These are phyloP conservation scores for Sinella curviseta DNA, from an alignment of 1,140 invertebrate genomes.

Conservation along the genomic window DNA sequence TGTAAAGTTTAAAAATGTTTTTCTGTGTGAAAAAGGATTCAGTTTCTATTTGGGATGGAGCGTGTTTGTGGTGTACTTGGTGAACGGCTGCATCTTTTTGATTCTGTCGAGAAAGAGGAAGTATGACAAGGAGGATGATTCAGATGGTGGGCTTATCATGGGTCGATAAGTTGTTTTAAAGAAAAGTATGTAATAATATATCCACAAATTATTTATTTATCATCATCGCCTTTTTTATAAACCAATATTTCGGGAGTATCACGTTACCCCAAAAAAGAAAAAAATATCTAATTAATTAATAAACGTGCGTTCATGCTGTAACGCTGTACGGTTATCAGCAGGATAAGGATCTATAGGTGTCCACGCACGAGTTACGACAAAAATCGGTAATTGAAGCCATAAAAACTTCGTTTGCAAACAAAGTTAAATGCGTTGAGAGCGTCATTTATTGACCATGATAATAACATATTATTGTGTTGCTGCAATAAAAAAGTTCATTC, in stretches of 20 bases:
- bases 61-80: conserved; percentile 70
- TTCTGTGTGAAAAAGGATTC: conserved; percentile 53
- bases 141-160: conserved; percentile 40
- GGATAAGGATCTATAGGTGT: too few relatives aligned
- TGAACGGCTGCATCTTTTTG: conserved; percentile 71
- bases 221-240: too few relatives aligned
- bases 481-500: too few relatives aligned
- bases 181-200: not conserved
- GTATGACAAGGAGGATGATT: conserved; percentile 54
- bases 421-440: too few relatives aligned
- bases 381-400: too few relatives aligned
- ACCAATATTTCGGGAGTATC: too few relatives aligned
- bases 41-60: conserved; percentile 79
- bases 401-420: too few relatives aligned
- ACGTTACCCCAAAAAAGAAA: too few relatives aligned
- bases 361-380: too few relatives aligned
- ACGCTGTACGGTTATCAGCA: too few relatives aligned
- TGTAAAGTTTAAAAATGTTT: not conserved
- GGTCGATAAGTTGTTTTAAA: conserved; percentile 26
- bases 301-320: not conserved
- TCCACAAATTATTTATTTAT: not conserved
- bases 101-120: conserved; percentile 73
- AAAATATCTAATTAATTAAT: not conserved
- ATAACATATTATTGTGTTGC: too few relatives aligned
- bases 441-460: too few relatives aligned